Conservation (phyloP, 2,797 vertebrate genomes). For the Sebastes iracundus region DNA sequence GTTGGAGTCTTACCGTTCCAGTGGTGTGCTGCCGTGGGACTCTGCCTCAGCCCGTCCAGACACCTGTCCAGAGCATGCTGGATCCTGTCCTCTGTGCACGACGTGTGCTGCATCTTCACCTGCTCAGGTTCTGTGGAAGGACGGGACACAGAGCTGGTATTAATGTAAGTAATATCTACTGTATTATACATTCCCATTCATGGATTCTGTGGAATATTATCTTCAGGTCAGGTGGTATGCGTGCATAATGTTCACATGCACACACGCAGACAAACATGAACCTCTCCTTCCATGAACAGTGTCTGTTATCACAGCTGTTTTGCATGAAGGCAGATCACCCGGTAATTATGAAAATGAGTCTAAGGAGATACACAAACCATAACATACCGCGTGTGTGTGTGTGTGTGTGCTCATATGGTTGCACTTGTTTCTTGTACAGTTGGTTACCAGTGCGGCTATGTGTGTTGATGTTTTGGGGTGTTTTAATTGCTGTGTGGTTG, state of each 20-base stretch:
- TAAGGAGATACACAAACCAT: constrained; percentile 31
- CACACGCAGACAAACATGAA: not conserved
- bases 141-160: not conserved
- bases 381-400: not conserved
- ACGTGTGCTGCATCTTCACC: constrained; percentile 97
- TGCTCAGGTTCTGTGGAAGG: constrained; percentile 81
- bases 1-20: constrained; percentile 89
- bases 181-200: not conserved
- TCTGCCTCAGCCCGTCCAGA: constrained; percentile 89
- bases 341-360: constrained; percentile 62
- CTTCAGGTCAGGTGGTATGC: not conserved
- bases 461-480: not conserved
- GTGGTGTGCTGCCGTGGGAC: constrained; percentile 76
- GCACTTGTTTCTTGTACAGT: not conserved
- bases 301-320: constrained; percentile 50
- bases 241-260: not conserved
- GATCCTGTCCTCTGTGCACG: constrained; percentile 98
- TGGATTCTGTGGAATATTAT: constrained; percentile 32
- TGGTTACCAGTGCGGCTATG: not conserved
- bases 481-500: not conserved
- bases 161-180: not conserved
- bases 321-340: constrained; percentile 60
- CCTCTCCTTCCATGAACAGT: constrained; percentile 21
- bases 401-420: not conserved
- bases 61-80: constrained; percentile 94